These are phyloP conservation scores for Enchytraeus crypticus DNA, from an alignment of 2,888 invertebrate genomes.

Conservation along the genomic window DNA sequence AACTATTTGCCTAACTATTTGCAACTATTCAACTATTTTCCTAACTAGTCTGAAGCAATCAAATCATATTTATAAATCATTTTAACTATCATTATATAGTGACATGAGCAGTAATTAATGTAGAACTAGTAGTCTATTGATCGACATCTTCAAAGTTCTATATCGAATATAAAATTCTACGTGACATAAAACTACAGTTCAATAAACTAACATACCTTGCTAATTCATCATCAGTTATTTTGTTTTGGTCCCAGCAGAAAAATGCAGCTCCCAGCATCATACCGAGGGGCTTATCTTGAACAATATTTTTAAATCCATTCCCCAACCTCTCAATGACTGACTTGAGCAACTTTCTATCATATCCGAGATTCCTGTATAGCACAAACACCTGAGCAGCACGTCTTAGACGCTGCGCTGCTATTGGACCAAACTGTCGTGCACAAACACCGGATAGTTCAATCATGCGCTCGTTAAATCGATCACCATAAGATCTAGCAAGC, in stretches of 20 bases:
- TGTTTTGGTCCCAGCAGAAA: conserved; percentile 39
- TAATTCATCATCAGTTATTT: conserved; percentile 36
- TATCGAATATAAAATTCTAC: too few species aligned
- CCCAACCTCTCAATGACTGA: conserved; percentile 28
- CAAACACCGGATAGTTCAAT: conserved; percentile 21
- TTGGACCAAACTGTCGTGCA: conserved; percentile 35
- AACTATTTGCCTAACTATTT: too few species aligned
- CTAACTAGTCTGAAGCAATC: too few species aligned
- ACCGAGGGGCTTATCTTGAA: conserved; percentile 25
- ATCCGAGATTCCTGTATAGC: conserved; percentile 34
- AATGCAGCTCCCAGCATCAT: conserved; percentile 29
- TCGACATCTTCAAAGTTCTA: too few species aligned
- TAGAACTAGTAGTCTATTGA: too few species aligned
- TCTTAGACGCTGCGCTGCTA: conserved; percentile 35
- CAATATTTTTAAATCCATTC: conserved; percentile 14
- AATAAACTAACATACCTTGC: conserved; percentile 23
- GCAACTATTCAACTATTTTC: too few species aligned
- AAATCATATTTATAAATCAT: too few species aligned
- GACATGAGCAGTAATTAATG: too few species aligned
- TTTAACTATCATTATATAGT: too few species aligned
- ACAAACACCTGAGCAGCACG: conserved; percentile 32
- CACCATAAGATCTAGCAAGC: not conserved
- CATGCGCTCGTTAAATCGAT: conserved; percentile 1
- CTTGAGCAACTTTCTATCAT: conserved; percentile 30
- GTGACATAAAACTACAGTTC: too few species aligned